Base-by-base conservation (phyloP, 2,888 invertebrate genomes). In the Thysanoteuthis rhombus region DNA sequence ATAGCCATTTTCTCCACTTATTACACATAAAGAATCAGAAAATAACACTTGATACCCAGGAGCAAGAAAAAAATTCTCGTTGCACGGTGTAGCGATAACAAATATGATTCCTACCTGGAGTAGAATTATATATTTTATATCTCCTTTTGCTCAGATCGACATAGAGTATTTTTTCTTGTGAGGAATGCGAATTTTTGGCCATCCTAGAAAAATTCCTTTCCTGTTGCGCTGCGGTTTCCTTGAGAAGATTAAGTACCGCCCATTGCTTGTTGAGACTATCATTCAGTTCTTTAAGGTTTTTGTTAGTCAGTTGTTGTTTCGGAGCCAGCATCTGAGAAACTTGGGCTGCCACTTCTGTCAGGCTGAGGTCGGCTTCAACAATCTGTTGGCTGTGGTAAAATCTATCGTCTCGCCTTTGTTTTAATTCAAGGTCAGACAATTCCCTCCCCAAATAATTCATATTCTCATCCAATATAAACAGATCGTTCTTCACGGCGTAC, bases 381-480 rank as follows among this genome's bases (percentile, higher is more conserved):
- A 75, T 75, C 75, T 75, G 75, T 75, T 75, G 75, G 75, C 75
- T 75, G n/a, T 75, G n/a, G 75, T 75, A 75, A 75, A n/a, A 75
- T 36, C 75, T 75, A 36, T 75, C 75, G n/a, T 75, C 75, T 12
- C 75, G 75, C 36, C 75, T 75, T 36, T 75, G 75, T 75, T 75
- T 75, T 19, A 75, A n/a, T 75, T 75, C 75, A 12, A 75, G 75
- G 75, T n/a, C n/a, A 12, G 75, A 10, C 25, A 75, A n/a, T 75
- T 75, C 75, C n/a, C n/a, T n/a, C 12, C n/a, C 75, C n/a, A 75
- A 16, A 36, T 75, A 75, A n/a, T 16, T n/a, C 75, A 75, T 36
- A 75, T n/a, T 75, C 75, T 75, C 75, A n/a, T 75, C 75, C n/a
- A 75, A 12, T n/a, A n/a, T 75, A 75, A 36, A 75, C 16, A 75